These are phyloP conservation scores for Eutrigla gurnardus DNA, from an alignment of 2,797 vertebrate genomes.

Conservation along the genomic window DNA sequence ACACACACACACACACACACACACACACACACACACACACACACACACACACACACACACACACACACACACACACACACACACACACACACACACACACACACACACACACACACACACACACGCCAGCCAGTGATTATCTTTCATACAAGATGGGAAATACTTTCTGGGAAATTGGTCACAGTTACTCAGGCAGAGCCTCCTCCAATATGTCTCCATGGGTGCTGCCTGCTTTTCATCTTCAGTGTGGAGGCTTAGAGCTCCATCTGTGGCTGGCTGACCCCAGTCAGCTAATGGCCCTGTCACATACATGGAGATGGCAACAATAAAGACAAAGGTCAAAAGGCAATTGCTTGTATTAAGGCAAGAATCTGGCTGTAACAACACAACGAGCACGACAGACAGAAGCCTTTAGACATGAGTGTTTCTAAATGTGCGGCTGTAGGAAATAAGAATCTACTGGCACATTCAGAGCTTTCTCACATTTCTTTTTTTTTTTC, in stretches of 20 bases:
- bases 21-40: conserved; percentile 17
- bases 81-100: conserved; percentile 12
- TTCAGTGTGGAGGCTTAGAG: conserved; percentile 35
- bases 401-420: conserved; percentile 13
- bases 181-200: conserved; percentile 21
- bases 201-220: conserved; percentile 1
- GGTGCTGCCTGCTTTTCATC: conserved; percentile 46
- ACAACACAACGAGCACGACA: conserved; percentile 1
- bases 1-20: conserved; percentile 7
- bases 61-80: conserved; percentile 15
- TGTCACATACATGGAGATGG: conserved; percentile 36
- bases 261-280: conserved; percentile 24
- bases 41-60: conserved; percentile 15
- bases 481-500: conserved; percentile 15
- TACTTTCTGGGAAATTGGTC: conserved; percentile 48
- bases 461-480: conserved; percentile 7
- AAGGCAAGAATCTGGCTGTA: conserved; percentile 25
- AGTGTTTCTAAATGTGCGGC: conserved; percentile 2
- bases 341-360: conserved; percentile 42
- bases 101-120: conserved; percentile 3
- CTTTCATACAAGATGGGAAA: conserved; percentile 42
- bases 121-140: conserved; percentile 41
- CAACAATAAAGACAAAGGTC: conserved; percentile 44
- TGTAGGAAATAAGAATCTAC: conserved; percentile 3
- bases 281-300: conserved; percentile 35